These are phyloP conservation scores for Pecten maximus DNA, from an alignment of 2,888 invertebrate genomes.

Conservation along the genomic window DNA sequence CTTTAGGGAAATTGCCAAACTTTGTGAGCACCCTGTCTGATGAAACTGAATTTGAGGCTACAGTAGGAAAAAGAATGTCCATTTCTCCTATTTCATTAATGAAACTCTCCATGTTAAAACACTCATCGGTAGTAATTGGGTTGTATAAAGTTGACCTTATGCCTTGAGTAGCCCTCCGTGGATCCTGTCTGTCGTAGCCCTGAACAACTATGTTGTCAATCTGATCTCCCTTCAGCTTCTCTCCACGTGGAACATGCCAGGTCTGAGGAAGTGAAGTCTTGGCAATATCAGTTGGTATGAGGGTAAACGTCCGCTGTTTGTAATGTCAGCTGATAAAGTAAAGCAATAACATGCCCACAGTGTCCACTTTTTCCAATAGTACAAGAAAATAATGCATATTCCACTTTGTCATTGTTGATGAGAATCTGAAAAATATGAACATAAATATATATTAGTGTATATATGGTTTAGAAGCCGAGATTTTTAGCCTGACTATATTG, in stretches of 20 bases:
- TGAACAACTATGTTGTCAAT: slow-evolving; percentile 44
- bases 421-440: no score
- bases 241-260: slow-evolving; percentile 49
- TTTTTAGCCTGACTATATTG: no score
- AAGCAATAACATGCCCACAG: slow-evolving; percentile 45
- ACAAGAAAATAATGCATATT: slow-evolving; percentile 40
- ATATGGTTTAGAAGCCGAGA: no score
- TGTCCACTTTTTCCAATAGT: slow-evolving; percentile 40
- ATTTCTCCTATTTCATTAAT: not conserved
- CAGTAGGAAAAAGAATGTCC: not conserved
- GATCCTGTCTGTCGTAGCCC: slow-evolving; percentile 35
- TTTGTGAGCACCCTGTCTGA: not conserved
- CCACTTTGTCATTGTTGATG: not conserved
- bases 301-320: slow-evolving; percentile 20
- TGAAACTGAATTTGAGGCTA: not conserved
- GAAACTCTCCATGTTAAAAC: not conserved
- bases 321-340: slow-evolving; percentile 45
- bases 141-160: slow-evolving; percentile 42
- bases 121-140: not conserved
- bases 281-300: slow-evolving; percentile 48
- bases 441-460: no score
- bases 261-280: slow-evolving; percentile 51
- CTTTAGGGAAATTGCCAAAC: slow-evolving; percentile 41
- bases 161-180: slow-evolving; percentile 17
- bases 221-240: slow-evolving; percentile 37